These are phyloP conservation scores for Adelges cooleyi DNA, from an alignment of 1,140 invertebrate genomes.

Conservation along the genomic window DNA sequence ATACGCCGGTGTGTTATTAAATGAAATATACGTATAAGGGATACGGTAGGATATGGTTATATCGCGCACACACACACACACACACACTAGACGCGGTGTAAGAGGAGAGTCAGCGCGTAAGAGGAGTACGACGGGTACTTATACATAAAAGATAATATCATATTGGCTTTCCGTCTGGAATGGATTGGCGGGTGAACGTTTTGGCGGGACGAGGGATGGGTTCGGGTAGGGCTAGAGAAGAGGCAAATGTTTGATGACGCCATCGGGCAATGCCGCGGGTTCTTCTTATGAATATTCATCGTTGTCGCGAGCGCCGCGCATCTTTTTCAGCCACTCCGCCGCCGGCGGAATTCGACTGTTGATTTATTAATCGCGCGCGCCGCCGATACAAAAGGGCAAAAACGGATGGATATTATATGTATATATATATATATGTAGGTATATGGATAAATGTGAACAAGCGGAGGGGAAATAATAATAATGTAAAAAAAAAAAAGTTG, in stretches of 20 bases:
- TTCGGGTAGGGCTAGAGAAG: too few relatives aligned
- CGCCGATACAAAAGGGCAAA: slow-evolving; percentile 19
- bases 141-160: slow-evolving; percentile 7
- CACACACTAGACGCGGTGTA: not conserved
- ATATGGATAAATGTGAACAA: not conserved
- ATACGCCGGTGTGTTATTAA: not conserved
- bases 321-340: slow-evolving; percentile 16
- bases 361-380: slow-evolving; percentile 20
- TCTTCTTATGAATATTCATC: slow-evolving; percentile 22
- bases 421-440: not conserved
- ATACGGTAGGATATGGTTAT: not conserved
- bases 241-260: slow-evolving; percentile 14
- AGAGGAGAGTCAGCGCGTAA: not conserved
- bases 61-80: too few relatives aligned
- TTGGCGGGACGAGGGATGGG: too few relatives aligned
- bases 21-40: not conserved
- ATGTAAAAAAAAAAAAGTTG: slow-evolving; percentile 6
- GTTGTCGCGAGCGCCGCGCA: slow-evolving; percentile 10
- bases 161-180: slow-evolving; percentile 12
- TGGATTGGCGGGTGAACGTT: too few relatives aligned
- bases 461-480: not conserved
- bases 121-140: not conserved
- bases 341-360: slow-evolving; percentile 24
- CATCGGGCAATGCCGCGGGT: not conserved
- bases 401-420: not conserved